Evolutionary conservation across 2,797 vertebrate genomes (phyloP).

Genomic region (Pantherophis alleghaniensis): DNA sequence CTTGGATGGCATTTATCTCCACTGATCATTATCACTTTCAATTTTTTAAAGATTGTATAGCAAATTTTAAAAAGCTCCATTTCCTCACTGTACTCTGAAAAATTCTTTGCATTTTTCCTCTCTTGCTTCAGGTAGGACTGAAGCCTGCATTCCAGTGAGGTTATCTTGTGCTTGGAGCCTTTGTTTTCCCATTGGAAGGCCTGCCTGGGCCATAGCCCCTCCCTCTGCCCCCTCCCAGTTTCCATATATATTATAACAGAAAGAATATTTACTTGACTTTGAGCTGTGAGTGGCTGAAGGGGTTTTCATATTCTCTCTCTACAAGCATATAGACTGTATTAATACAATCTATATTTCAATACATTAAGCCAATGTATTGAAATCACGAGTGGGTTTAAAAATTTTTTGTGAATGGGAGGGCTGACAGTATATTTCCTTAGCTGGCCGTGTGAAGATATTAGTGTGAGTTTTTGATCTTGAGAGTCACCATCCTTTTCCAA

Average conservation of each 20-base stretch:
- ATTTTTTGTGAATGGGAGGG: not conserved
- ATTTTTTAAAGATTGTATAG: not conserved
- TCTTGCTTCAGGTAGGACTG: not conserved
- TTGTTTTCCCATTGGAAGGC: not conserved
- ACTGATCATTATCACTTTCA: not conserved
- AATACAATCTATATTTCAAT: not conserved
- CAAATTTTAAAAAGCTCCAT: not conserved
- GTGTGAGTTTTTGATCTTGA: not conserved
- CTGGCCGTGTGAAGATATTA: not conserved
- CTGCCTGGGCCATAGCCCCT: not conserved
- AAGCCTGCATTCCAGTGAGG: not conserved
- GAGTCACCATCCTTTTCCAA: not conserved
- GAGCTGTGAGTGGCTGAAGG: not conserved
- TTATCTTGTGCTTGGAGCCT: not conserved
- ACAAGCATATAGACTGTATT: not conserved
- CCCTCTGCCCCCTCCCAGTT: not conserved
- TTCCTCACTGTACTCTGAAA: not conserved
- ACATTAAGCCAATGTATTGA: not conserved
- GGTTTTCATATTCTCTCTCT: not conserved
- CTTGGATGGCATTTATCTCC: not conserved
- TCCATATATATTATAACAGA: not conserved
- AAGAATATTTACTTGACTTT: not conserved
- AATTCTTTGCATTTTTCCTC: not conserved
- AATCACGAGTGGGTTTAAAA: not conserved
- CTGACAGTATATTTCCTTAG: not conserved